Evolutionary conservation across 2,113 vertebrate species (phyloP).

Genomic region (Alligator mississippiensis): DNA sequence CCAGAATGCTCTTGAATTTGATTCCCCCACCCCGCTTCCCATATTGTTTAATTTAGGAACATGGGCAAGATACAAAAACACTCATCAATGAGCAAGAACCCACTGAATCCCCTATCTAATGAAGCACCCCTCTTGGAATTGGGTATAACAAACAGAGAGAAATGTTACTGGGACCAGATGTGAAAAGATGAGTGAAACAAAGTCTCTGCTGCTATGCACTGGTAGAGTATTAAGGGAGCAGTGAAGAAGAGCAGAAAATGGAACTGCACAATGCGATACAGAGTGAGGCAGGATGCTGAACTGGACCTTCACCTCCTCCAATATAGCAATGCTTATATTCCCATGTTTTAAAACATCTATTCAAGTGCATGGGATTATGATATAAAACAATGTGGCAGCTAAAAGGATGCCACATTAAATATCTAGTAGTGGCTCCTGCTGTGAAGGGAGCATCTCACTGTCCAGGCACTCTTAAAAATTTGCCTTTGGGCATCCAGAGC

Average conservation of each 20-base stretch:
- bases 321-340: background rate
- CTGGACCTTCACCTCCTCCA: background rate
- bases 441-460: background rate
- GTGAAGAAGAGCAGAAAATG: background rate
- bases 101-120: background rate
- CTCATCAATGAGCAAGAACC: background rate
- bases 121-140: background rate
- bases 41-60: background rate
- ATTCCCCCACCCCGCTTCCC: background rate
- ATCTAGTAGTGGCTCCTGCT: background rate
- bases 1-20: background rate
- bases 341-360: background rate
- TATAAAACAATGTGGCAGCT: background rate
- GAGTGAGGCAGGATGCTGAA: background rate
- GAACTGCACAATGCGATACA: background rate
- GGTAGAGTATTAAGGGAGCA: background rate
- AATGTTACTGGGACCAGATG: background rate
- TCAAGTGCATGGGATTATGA: background rate
- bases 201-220: background rate
- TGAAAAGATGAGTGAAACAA: background rate
- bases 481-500: background rate
- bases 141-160: fast-evolving
- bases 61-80: background rate
- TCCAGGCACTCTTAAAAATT: background rate
- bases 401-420: background rate